A percentile compares a stretch with the other conserved stretches of the same genome.
Evolutionary conservation across 2,113 vertebrate genomes (phyloP).

Genomic region (Nyctibius bracteatus): DNA sequence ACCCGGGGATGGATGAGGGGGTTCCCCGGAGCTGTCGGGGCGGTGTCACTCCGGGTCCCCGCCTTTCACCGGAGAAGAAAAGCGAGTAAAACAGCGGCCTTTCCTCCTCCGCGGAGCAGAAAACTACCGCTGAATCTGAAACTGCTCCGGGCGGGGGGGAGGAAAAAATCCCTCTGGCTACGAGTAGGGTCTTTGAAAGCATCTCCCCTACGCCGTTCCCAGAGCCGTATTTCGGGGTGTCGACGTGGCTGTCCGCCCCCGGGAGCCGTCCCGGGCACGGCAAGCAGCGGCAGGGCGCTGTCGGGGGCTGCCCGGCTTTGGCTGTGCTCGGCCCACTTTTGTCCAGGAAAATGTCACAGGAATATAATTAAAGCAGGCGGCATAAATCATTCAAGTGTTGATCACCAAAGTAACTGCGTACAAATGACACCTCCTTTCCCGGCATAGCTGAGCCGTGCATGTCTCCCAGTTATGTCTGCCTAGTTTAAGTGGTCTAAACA

Average conservation of each 20-base stretch:
- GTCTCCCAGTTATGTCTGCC: conserved; percentile 52
- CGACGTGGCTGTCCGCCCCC: too few relatives aligned
- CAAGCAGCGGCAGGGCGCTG: not conserved
- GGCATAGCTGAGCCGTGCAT: conserved; percentile 51
- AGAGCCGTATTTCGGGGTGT: not conserved
- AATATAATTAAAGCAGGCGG: conserved; percentile 62
- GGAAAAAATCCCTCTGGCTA: too few relatives aligned
- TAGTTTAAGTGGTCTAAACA: conserved; percentile 52
- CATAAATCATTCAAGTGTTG: conserved; percentile 70
- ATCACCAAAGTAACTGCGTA: conserved; percentile 72
- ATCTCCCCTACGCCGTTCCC: not conserved
- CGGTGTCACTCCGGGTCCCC: fast-evolving
- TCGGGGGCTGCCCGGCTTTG: not conserved
- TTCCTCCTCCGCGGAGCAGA: not conserved
- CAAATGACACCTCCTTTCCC: conserved; percentile 70
- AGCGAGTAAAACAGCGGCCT: not conserved
- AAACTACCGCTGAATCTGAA: not conserved
- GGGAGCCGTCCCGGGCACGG: not conserved
- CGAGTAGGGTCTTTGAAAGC: not conserved
- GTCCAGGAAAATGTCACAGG: conserved; percentile 66
- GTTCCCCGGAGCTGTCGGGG: not conserved
- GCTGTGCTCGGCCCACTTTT: conserved; percentile 19
- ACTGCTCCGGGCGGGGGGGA: not conserved
- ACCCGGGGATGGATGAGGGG: not conserved
- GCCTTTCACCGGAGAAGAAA: not conserved